Base-by-base conservation (phyloP, 2,888 invertebrate genomes). In the Podabrus alpinus region DNA sequence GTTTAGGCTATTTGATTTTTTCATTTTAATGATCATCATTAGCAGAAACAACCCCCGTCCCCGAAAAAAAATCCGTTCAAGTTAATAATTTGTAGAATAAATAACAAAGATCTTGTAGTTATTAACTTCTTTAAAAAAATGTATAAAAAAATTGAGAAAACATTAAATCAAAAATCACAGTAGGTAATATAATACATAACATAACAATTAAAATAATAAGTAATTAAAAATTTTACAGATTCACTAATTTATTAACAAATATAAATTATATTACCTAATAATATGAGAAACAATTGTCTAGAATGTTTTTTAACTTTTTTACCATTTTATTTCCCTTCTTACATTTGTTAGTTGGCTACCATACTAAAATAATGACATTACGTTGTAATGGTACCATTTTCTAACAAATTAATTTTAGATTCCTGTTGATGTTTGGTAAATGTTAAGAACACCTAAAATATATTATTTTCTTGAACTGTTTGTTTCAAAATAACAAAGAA, bases 401-500 rank as follows among this genome's bases (percentile, higher is more conserved):
- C 45, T 1, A 45, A 7, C n/a, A 45, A 45, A 45, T 45, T 45
- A 45, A 5, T 45, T 45, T 15, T 66, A n/a, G 29, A 45, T 61
- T 77, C 74, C 68, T 71, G 78, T 81, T 90, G 89, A 68, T 86
- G 84, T 82, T 92, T 92, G 1, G 93, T 92, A 84, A 93, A 92
- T 79, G 91, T 91, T 72, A 93, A 85, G 86, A 93, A 93, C 80
- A 95, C 93, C 85, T 85, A 74, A 68, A 82, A 82, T 25, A 45
- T n/a, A 45, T n/a, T n/a, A n/a, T 45, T 7, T 45, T 45, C n/a
- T 45, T 45, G n/a, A 45, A 45, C 2, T n/a, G 13, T 45, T 45
- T 29, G 13, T 29, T 45, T n/a, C 74, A 73, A 19, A 7, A 69
- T 10, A 60, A 24, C n/a, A 21, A 15, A 9, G 1, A 66, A 5